phyloP scores from a whole-genome alignment of 2,888 invertebrate species.

The Phyllotreta cruciferae region DNA sequence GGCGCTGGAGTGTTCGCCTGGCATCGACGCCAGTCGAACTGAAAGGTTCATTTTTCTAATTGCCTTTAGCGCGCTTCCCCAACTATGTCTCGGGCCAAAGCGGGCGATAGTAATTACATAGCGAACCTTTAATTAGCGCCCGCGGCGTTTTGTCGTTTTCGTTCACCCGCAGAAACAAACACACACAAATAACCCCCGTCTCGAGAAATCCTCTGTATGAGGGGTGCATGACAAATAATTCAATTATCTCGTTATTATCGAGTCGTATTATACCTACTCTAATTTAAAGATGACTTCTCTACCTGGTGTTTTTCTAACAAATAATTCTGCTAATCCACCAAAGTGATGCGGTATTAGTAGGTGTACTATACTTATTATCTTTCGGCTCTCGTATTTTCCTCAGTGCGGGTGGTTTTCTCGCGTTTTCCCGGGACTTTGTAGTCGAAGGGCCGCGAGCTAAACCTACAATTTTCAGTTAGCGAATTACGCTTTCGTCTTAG shows the following conservation, averaged over 20 bases:
- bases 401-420: neutral
- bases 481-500: slow-evolving; percentile 11
- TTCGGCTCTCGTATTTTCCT: neutral
- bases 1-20: slow-evolving; percentile 28
- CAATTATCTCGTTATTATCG: no score
- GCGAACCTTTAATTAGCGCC: slow-evolving; percentile 53
- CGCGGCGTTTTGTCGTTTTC: slow-evolving; percentile 41
- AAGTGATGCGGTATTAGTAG: no score
- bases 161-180: slow-evolving; percentile 5
- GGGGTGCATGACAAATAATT: no score
- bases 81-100: slow-evolving; percentile 45
- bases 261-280: no score
- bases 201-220: no score
- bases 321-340: neutral
- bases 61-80: slow-evolving; percentile 44
- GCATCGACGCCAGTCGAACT: slow-evolving; percentile 34
- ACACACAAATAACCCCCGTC: neutral
- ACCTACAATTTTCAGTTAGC: slow-evolving; percentile 18
- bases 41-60: slow-evolving; percentile 45
- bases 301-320: neutral
- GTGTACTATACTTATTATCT: neutral
- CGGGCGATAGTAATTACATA: slow-evolving; percentile 49
- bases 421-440: slow-evolving; percentile 8
- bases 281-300: no score
- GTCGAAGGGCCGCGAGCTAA: neutral